phyloP scores from a whole-genome alignment of 2,113 vertebrate species.

The Phrynosoma blainvillii region DNA sequence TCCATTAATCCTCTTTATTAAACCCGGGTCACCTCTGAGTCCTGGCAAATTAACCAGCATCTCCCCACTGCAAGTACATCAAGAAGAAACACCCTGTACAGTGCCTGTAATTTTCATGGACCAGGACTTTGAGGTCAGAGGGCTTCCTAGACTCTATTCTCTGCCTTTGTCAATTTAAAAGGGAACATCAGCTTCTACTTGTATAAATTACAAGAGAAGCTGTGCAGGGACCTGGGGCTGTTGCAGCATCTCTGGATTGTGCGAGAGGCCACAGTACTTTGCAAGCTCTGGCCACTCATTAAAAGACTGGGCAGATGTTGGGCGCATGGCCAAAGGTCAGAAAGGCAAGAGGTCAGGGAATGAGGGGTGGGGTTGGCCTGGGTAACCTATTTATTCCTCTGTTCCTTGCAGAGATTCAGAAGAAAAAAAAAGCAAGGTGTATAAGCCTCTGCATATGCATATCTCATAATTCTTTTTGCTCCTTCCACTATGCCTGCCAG shows the following conservation, averaged over 20 bases:
- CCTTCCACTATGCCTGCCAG: neutral
- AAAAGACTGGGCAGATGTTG: neutral
- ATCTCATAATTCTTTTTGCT: neutral
- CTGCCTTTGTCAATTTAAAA: slow-evolving; percentile 80
- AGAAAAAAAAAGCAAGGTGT: neutral
- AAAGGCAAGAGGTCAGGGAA: fast-evolving
- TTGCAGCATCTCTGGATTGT: neutral
- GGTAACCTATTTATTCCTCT: neutral
- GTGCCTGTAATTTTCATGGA: slow-evolving; percentile 76
- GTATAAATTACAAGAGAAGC: slow-evolving; percentile 67
- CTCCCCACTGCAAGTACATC: slow-evolving; percentile 77
- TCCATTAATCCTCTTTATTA: slow-evolving; percentile 88
- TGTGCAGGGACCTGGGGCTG: neutral
- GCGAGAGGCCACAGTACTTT: fast-evolving
- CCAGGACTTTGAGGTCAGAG: slow-evolving; percentile 72
- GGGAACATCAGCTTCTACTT: slow-evolving; percentile 70
- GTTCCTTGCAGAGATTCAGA: neutral
- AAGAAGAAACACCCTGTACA: slow-evolving; percentile 64
- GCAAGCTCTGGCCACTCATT: neutral
- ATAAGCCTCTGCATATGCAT: neutral
- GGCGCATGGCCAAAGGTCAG: fast-evolving
- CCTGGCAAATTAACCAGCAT: slow-evolving; percentile 82
- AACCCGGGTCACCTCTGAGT: slow-evolving; percentile 82
- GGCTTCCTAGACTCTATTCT: slow-evolving; percentile 68
- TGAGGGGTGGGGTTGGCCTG: fast-evolving